Evolutionary conservation across 2,888 invertebrate genomes (phyloP).

Genomic region (Caenorhabditis parvicauda): DNA sequence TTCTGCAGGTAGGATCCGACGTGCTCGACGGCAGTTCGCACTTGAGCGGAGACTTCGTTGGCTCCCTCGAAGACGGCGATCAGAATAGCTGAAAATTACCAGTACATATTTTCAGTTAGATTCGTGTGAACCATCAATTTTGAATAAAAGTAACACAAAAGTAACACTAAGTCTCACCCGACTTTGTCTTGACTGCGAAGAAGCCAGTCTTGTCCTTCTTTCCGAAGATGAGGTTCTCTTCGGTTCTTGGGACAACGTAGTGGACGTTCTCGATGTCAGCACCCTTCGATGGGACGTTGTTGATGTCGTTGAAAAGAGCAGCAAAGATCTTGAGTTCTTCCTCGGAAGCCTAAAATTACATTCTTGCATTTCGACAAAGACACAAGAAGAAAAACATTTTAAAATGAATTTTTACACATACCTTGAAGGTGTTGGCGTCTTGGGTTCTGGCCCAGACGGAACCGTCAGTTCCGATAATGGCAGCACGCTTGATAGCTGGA

Average conservation of each 20-base stretch:
- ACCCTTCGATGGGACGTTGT: conserved; percentile 37
- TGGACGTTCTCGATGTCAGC: conserved; percentile 54
- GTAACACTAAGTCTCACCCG: conserved; percentile 21
- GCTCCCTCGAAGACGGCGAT: conserved; percentile 60
- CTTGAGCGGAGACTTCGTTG: conserved; percentile 43
- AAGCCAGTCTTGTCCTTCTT: conserved; percentile 58
- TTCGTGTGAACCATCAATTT: background rate
- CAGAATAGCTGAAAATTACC: conserved; percentile 42
- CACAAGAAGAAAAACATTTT: background rate
- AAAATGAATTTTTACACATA: conserved; percentile 14
- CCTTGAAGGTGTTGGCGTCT: conserved; percentile 39
- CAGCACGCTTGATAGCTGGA: conserved; percentile 53
- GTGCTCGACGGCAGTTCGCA: conserved; percentile 56
- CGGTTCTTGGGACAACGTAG: conserved; percentile 60
- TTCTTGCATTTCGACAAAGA: background rate
- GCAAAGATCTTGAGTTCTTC: conserved; percentile 52
- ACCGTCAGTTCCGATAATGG: conserved; percentile 56
- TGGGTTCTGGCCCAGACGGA: conserved; percentile 56
- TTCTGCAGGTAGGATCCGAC: conserved; percentile 45
- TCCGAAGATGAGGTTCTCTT: conserved; percentile 60
- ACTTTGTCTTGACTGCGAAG: conserved; percentile 57
- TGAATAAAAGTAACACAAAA: background rate
- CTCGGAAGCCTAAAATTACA: conserved; percentile 50
- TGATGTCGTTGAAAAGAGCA: conserved; percentile 42
- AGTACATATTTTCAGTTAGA: background rate